phyloP scores from a whole-genome alignment of 1,140 invertebrate genomes.

The Acromyrmex heyeri region DNA sequence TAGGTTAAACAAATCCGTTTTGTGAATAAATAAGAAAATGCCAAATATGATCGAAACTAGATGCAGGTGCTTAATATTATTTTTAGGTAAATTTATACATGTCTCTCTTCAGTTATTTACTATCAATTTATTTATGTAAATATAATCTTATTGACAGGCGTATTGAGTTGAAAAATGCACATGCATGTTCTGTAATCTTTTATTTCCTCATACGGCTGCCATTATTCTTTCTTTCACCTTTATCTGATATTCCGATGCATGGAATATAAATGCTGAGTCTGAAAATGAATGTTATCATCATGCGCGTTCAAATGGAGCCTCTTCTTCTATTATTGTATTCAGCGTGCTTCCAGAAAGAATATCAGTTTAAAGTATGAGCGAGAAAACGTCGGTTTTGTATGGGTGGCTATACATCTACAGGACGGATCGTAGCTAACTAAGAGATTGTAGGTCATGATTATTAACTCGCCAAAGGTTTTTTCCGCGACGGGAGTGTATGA shows the following conservation, averaged over 20 bases:
- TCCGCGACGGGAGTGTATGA: neutral
- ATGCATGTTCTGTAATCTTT: neutral
- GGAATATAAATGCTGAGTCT: constrained; percentile 10
- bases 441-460: constrained; percentile 25
- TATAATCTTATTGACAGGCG: neutral
- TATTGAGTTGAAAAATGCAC: neutral
- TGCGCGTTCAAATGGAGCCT: constrained; percentile 21
- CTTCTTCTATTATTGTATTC: constrained; percentile 12
- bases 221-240: constrained; percentile 16
- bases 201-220: neutral
- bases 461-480: constrained; percentile 26
- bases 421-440: neutral
- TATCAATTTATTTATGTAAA: neutral
- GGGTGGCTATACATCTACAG: neutral
- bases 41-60: no score
- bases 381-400: constrained; percentile 15
- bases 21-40: no score
- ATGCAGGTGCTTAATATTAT: no score
- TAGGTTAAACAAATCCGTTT: no score
- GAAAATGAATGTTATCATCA: constrained; percentile 31
- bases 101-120: no score
- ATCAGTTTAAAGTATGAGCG: neutral
- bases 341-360: neutral
- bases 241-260: constrained; percentile 31
- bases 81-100: no score